Evolutionary conservation across 2,113 vertebrate species (phyloP), one percentile per base, ranked within the genome.

Genomic region (Phaethon lepturus): DNA sequence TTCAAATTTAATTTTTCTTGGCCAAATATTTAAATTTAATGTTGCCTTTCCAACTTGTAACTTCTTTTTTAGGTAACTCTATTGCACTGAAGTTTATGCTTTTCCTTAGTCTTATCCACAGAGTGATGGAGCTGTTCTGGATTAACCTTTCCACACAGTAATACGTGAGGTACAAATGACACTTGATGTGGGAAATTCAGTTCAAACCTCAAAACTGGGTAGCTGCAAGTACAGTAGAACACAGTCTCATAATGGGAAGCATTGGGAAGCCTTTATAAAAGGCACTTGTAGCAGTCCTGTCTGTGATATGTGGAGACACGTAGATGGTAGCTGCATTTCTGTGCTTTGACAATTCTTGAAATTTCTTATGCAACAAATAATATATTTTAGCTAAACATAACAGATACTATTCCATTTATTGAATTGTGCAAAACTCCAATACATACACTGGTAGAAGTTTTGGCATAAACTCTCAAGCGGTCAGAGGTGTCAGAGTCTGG

Each of bases 251-350:
- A 13, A 20, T 33, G 17, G 17, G 31, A 92, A 22, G n/a, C 15
- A 5, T 1, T 52, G 20, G 69, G 53, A 72, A 80, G 8, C 5
- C 40, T 69, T 80, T 66, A 1, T 25, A 40, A 71, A 7, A 52
- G 23, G 33, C 13, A 10, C 15, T 52, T 38, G 15, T 7, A 33
- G 31, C 9, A 44, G 53, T 63, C 40, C n/a, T 63, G n/a, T 29
- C 58, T 49, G 31, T 49, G 9, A 2, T 40, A 13, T 0, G 6
- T 50, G 28, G 14, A 53, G n/a, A 38, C 4, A 6, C 1, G 1
- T 23, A 52, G 12, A 9, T 60, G 50, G 55, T 76, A 49, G 13
- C 45, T 85, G 33, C 74, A 9, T 8, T 50, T n/a, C 25, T 49
- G 23, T 47, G 14, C 69, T 81, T 80, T 69, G 63, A 33, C 28